Evolutionary conservation across 2,797 vertebrate genomes (phyloP), one percentile per base, ranked within the genome.

Genomic region (Holocentrus rufus): DNA sequence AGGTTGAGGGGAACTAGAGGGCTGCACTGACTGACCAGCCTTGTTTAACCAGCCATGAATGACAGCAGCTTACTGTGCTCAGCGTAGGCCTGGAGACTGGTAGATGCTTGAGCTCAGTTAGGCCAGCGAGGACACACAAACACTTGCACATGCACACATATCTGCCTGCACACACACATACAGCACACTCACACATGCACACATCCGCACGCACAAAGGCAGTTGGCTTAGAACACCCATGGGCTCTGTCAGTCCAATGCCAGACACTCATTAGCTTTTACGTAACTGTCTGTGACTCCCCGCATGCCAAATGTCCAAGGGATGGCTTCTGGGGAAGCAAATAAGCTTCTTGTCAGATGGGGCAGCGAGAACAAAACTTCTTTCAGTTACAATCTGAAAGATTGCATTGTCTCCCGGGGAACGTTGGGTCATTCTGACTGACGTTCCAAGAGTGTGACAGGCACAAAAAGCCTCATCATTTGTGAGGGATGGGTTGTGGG

Each of bases 231-330:
- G 73, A 81, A 74, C 67, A 64, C 76, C 85, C 82, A 80, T 69
- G 65, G 83, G 83, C 77, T 79, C 83, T 69, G 72, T 74, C 74
- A 79, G 81, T 78, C 83, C 80, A 79, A 63, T 83, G 84, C 78
- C 81, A 84, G 59, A 59, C 82, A 20, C 77, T 92, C 86, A 89
- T 91, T 89, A 88, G 65, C 84, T 75, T 84, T 89, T 84, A 85
- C 66, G 58, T 88, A 83, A 84, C 82, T 76, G 74, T 81, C 62
- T 76, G 61, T 64, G 72, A 77, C 54, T 74, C 53, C 78, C 66
- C 55, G 73, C 68, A 68, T 89, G 83, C 86, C 80, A 88, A 86
- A 84, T 79, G 79, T 88, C 83, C 74, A 72, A 80, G 70, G 64
- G 83, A 90, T 39, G 42, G 53, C 75, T 77, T 82, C 68, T 63